A percentile compares a stretch with the other conserved stretches of the same genome.
Evolutionary conservation across 1,140 invertebrate genomes (phyloP).

Genomic region (Bombus pyrosoma): DNA sequence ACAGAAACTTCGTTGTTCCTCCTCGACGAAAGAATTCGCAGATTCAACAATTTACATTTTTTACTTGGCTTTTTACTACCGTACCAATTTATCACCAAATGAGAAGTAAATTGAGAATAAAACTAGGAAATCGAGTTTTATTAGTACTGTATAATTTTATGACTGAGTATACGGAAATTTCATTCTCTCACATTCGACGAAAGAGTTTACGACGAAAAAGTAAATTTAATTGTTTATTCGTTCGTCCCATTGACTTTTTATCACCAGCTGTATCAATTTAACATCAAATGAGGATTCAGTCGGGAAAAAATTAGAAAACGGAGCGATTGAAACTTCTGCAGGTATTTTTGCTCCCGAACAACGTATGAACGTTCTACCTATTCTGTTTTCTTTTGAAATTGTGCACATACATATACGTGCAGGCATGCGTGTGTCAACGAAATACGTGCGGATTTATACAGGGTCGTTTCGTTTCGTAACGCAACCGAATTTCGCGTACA

Average conservation of each 20-base stretch:
- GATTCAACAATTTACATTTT: not conserved
- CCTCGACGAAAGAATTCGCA: not conserved
- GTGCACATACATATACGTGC: not conserved
- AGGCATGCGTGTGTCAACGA: not conserved
- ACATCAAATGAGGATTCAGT: not conserved
- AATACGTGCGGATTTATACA: constrained; percentile 22
- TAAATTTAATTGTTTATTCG: too few species aligned
- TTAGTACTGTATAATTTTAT: too few species aligned
- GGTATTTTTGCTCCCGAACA: not conserved
- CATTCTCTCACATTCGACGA: too few species aligned
- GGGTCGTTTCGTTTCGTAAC: constrained; percentile 17
- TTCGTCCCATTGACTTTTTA: not conserved
- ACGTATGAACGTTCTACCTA: not conserved
- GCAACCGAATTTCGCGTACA: constrained; percentile 10
- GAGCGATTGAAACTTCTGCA: not conserved
- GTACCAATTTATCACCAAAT: not conserved
- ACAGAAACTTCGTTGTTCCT: too few species aligned
- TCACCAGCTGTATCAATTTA: not conserved
- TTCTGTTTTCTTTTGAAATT: not conserved
- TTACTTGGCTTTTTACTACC: not conserved
- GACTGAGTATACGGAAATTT: too few species aligned
- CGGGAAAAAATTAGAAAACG: not conserved
- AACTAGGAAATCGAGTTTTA: too few species aligned
- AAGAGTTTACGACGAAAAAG: too few species aligned
- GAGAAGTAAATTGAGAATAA: not conserved